These are phyloP conservation scores for Camelus dromedarius DNA, from an alignment of 2,113 vertebrate species.

Conservation along the genomic window DNA sequence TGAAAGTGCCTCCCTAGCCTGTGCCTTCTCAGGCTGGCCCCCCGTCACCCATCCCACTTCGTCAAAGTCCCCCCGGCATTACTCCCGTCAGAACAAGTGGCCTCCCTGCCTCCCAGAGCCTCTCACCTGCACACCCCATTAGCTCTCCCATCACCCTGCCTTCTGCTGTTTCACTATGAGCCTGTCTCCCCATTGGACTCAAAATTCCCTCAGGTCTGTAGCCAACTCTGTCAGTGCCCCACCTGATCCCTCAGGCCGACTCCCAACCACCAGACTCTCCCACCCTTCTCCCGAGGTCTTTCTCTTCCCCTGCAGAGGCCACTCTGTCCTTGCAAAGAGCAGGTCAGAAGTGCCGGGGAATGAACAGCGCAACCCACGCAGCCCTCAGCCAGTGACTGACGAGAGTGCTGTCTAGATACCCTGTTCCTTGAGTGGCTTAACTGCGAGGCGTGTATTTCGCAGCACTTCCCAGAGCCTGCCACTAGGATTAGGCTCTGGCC, in stretches of 20 bases:
- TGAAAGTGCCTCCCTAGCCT: background rate
- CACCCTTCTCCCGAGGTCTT: background rate
- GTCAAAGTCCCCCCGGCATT: fast-evolving
- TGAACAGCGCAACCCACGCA: fast-evolving
- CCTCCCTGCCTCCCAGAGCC: background rate
- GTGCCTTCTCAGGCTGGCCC: fast-evolving
- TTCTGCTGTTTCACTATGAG: background rate
- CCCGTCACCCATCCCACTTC: background rate
- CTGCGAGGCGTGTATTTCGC: fast-evolving
- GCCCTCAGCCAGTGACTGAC: background rate
- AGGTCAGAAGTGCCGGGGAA: background rate
- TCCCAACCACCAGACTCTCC: fast-evolving
- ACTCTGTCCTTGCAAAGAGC: background rate
- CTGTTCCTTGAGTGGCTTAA: background rate
- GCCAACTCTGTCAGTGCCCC: fast-evolving
- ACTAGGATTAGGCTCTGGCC: background rate
- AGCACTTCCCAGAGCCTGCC: background rate
- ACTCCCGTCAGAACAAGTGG: background rate
- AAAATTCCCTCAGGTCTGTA: background rate
- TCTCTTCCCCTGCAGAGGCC: background rate
- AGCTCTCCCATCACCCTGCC: background rate
- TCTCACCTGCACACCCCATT: fast-evolving
- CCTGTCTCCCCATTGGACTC: background rate
- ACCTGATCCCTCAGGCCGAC: background rate
- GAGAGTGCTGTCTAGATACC: background rate